Base-by-base conservation (phyloP, 2,113 vertebrate species). In the Chloropsis cyanopogon region DNA sequence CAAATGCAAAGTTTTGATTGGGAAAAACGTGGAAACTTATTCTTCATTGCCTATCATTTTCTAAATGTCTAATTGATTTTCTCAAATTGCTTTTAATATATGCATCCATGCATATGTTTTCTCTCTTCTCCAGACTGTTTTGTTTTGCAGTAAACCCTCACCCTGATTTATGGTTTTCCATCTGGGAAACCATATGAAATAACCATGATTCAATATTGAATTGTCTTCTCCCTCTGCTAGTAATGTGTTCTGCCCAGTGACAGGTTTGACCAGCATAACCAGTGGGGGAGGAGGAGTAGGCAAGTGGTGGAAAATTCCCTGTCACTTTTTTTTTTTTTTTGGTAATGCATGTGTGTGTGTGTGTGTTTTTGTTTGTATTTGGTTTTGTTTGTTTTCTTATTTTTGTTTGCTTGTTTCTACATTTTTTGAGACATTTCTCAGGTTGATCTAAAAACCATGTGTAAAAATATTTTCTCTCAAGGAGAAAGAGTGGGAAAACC, bases 131-230 rank as follows among this genome's bases (percentile, higher is more conserved):
- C 90, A 96, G 87, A 85, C 49, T 92, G 87, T 91, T 95, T 87
- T 93, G 57, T 79, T 87, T 95, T 94, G 73, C 84, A 87, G 25
- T 44, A 85, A 91, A 64, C 75, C n/a, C 28, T 89, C 41, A 63
- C 61, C 87, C 82, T 79, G 22, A 56, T 96, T 89, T 87, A 79
- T 57, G 70, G 53, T 50, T 89, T 95, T 87, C 96, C 90, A 94
- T 96, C 87, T 95, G 95, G 73, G 41, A 95, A 86, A 73, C 76
- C 86, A 91, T 95, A 83, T 83, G 91, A 96, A 96, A 86, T 73
- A 92, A 65, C 54, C 12, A 10, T 39, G 64, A 71, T 91, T 88
- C 76, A 54, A 70, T 70, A 73, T 9, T 42, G 37, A 81, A 76
- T 39, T 18, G 1, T 69, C 57, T 87, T 75, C 53, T 83, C 39